Evolutionary conservation across 2,113 vertebrate species (phyloP), one percentile per base, ranked within the genome.

Genomic region (Oceanodroma tethys): DNA sequence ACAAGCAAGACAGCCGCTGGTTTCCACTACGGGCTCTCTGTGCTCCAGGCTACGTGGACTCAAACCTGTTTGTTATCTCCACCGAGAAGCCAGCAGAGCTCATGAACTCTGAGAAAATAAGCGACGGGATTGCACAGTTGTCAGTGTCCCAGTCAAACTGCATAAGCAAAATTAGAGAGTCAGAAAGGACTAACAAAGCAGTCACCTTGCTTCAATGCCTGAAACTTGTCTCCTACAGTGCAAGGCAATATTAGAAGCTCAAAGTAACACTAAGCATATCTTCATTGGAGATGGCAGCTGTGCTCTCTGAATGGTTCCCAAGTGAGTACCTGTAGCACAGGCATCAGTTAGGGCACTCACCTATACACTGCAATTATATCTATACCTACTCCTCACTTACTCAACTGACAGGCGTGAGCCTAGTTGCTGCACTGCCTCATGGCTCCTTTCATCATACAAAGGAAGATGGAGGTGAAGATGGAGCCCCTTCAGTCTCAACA

Each of bases 91-190:
- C 88, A 81, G 55, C 45, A 56, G 52, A 80, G 75, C 75, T 66
- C 56, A 38, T 5, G 22, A 38, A 5, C 65, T 43, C 34, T 30
- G 48, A 2, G 19, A 19, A 26, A 68, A 27, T 3, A 25, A 60
- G 65, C 4, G 18, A 43, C 2, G 2, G 22, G 13, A 50, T 0
- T 32, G 29, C 38, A 47, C 22, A 11, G 47, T 0, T 78, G 34
- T 3, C 22, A 6, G 18, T 4, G 12, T 38, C 63, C 75, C 63
- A 43, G 48, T 36, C 4, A 5, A 63, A 58, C 25, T 42, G 67
- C 2, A 6, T 0, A 29, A 63, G 22, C 45, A 48, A 68, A 78
- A 81, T 0, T 20, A 16, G 40, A 43, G 34, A 12, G 27, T 17
- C 40, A 30, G 36, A 73, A 65, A 60, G n/a, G 48, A 60, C 34